Evolutionary conservation across 1,140 invertebrate genomes (phyloP), one percentile per base, ranked within the genome.

Genomic region (Venturia canescens): DNA sequence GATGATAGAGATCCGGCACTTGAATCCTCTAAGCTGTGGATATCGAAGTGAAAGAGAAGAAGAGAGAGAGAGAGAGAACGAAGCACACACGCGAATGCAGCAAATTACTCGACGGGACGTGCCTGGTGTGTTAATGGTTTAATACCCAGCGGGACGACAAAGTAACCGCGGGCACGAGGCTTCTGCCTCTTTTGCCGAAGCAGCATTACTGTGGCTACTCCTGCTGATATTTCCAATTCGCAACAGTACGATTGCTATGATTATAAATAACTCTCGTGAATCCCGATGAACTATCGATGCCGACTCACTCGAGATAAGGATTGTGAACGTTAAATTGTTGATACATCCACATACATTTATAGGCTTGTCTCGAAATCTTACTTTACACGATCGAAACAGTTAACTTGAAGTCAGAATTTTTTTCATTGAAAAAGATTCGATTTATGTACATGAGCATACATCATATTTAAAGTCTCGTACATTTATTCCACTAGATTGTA

Each of bases 111-210:
- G 75, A 63, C 75, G 75, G 75, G 75, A 77, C 75, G 75, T 77
- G 75, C 53, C 60, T 57, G 57, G 75, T 77, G 75, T 77, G 75
- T 77, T 77, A 77, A 77, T 77, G 75, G 75, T 77, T 77, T 77
- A 77, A 77, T 77, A 77, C 75, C 75, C 75, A 77, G 75, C 75
- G 75, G 75, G 75, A 77, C 75, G 75, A 77, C 75, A 77, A 77
- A 77, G 75, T 77, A 77, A 77, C 75, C 75, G 75, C 75, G 57
- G 57, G 75, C 57, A 63, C 75, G 75, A 77, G 60, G 75, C 57
- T 76, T n/a, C 53, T 29, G 50, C 72, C 29, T 29, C 66, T 69
- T 69, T 31, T 15, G 26, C 26, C 27, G 7, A 57, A 60, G 18
- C 21, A 57, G 26, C 50, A n/a, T 66, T 31, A 29, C 27, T 29